Conservation (phyloP, 2,888 invertebrate genomes). For the Ormyrus rosae region DNA sequence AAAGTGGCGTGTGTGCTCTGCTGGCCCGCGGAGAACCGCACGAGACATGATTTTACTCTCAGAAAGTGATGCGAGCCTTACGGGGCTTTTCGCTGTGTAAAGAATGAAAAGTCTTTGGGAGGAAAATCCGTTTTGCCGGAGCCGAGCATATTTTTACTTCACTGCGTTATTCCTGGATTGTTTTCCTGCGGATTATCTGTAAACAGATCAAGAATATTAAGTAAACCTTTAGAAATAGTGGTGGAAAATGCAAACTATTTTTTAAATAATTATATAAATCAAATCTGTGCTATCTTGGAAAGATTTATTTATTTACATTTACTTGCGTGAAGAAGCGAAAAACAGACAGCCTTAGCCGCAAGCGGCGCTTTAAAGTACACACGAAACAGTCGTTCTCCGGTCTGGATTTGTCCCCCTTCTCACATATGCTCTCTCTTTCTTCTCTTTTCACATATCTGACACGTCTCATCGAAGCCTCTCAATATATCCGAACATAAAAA, state of each 20-base stretch:
- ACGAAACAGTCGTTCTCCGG: conserved; percentile 42
- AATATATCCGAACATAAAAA: conserved; percentile 71
- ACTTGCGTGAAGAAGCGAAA: conserved; percentile 14
- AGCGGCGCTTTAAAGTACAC: conserved; percentile 37
- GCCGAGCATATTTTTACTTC: conserved; percentile 14
- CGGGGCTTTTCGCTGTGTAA: conserved; percentile 22
- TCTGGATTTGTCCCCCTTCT: conserved; percentile 64
- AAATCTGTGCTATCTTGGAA: background rate
- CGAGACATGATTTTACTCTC: conserved; percentile 73
- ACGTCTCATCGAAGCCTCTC: conserved; percentile 66
- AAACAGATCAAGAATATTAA: background rate
- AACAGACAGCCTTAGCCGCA: background rate
- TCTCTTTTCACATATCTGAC: conserved; percentile 65
- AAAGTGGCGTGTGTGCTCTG: conserved; percentile 35
- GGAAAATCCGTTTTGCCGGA: conserved; percentile 27
- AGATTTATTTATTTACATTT: conserved; percentile 28
- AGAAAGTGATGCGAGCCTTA: conserved; percentile 63
- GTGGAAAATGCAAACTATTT: background rate
- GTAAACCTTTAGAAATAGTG: background rate
- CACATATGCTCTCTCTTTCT: conserved; percentile 59
- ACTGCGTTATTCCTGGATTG: background rate
- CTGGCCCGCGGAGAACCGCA: conserved; percentile 66
- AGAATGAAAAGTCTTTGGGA: conserved; percentile 26
- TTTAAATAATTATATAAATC: background rate
- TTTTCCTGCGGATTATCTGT: background rate